Evolutionary conservation across 1,140 invertebrate genomes (phyloP), one percentile per base, ranked within the genome.

Genomic region (Drosophila insularis): DNA sequence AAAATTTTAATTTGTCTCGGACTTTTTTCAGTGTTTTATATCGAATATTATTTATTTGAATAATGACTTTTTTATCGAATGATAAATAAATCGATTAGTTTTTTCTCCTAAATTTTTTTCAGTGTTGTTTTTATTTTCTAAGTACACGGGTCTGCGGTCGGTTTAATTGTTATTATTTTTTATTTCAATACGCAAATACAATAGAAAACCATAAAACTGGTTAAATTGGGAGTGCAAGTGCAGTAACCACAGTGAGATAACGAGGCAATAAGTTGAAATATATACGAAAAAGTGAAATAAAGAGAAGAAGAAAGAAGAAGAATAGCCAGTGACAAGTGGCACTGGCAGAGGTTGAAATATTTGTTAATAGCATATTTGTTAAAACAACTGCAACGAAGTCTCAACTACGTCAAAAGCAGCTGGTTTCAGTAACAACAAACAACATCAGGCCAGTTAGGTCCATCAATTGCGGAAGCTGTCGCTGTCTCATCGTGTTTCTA

Each of bases 391-490:
- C 43, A 21, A 21, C 17, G 6, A 19, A 50, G 8, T 50, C 2
- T 50, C 4, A 37, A 13, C 32, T 11, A 35, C 43, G 11, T 2
- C 19, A 50, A 19, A 14, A 58, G 31, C 31, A 35, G 27, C 27
- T 56, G 55, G 55, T 32, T 58, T 31, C 11, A 58, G 35, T 37
- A 58, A 58, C 55, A 58, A 58, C 32, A 58, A 58, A 32, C 32
- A 35, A 58, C 31, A 56, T 32, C n/a, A 32, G 6, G 17, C 13
- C 27, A 58, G 55, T 32, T 21, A 50, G 19, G 19, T 50, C 43
- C 43, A 58, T 35, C 55, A 58, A 58, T 58, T 37, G 55, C 55
- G 55, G 55, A 58, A 58, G 55, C 31, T 58, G 55, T 58, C 31
- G 55, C 55, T 19, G 55, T 58, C 55, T 58, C 55, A 50, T 58